phyloP scores from a whole-genome alignment of 2,797 vertebrate species.

The Enteromius viviparus region DNA sequence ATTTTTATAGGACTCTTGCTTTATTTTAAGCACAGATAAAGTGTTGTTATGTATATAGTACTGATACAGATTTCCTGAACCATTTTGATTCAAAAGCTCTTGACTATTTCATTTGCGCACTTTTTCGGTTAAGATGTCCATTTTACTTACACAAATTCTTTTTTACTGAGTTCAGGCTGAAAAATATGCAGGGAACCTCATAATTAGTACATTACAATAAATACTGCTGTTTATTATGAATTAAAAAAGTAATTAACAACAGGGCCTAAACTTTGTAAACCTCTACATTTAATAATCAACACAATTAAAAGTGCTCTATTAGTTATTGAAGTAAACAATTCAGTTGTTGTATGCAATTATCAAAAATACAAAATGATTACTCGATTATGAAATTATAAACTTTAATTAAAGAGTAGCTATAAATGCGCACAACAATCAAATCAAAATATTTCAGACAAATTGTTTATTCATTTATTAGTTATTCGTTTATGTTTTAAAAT shows the following conservation, averaged over 20 bases:
- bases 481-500: not conserved
- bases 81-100: not conserved
- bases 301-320: not conserved
- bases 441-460: not conserved
- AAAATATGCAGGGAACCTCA: not conserved
- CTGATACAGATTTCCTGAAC: not conserved
- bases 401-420: not conserved
- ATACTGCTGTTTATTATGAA: not conserved
- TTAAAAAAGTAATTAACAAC: not conserved
- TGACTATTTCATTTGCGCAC: not conserved
- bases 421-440: not conserved
- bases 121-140: not conserved
- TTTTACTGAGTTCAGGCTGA: not conserved
- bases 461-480: not conserved
- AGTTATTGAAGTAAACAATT: not conserved
- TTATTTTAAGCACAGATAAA: conserved; percentile 27
- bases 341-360: not conserved
- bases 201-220: not conserved
- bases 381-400: not conserved
- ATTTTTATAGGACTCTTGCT: conserved; percentile 25
- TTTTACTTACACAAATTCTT: not conserved
- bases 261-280: not conserved
- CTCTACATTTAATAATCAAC: not conserved
- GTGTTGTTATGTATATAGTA: not conserved
- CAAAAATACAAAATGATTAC: not conserved